These are phyloP conservation scores for Siderastrea siderea DNA, from an alignment of 92 coral and sea anemone species.

Conservation along the genomic window DNA sequence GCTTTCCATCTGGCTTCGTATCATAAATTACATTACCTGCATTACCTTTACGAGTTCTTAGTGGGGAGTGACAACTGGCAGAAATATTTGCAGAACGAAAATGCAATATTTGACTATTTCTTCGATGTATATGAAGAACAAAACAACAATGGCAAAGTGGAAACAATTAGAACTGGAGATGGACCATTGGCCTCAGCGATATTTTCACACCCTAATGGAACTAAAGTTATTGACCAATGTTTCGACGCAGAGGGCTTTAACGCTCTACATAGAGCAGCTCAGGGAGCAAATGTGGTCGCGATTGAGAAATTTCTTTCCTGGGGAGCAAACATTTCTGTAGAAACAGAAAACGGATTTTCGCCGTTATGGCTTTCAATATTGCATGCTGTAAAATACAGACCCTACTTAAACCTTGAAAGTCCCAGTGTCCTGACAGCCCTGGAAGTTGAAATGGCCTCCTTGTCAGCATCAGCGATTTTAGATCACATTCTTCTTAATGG, in stretches of 20 bases:
- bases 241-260: slow-evolving; percentile 22
- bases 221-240: slow-evolving; percentile 55
- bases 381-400: slow-evolving; percentile 51
- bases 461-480: slow-evolving; percentile 47
- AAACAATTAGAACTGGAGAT: slow-evolving; percentile 34
- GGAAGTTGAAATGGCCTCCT: not conserved
- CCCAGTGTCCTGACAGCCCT: slow-evolving; percentile 28
- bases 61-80: slow-evolving; percentile 14
- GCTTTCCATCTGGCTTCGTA: slow-evolving; percentile 61
- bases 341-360: slow-evolving; percentile 9
- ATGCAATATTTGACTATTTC: slow-evolving; percentile 61
- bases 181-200: slow-evolving; percentile 53
- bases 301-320: slow-evolving; percentile 22
- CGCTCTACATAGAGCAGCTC: slow-evolving; percentile 73
- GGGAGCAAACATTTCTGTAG: not conserved
- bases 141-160: not conserved
- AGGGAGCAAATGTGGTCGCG: slow-evolving; percentile 76
- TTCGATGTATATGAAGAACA: slow-evolving; percentile 29
- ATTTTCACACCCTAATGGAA: slow-evolving; percentile 53
- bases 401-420: slow-evolving; percentile 15
- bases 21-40: slow-evolving; percentile 4
- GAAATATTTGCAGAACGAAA: slow-evolving; percentile 1
- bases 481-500: slow-evolving; percentile 23
- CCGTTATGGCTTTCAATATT: slow-evolving; percentile 37
- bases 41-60: slow-evolving; percentile 14